Conservation (phyloP, 2,888 invertebrate genomes). For the Pyralis farinalis region DNA sequence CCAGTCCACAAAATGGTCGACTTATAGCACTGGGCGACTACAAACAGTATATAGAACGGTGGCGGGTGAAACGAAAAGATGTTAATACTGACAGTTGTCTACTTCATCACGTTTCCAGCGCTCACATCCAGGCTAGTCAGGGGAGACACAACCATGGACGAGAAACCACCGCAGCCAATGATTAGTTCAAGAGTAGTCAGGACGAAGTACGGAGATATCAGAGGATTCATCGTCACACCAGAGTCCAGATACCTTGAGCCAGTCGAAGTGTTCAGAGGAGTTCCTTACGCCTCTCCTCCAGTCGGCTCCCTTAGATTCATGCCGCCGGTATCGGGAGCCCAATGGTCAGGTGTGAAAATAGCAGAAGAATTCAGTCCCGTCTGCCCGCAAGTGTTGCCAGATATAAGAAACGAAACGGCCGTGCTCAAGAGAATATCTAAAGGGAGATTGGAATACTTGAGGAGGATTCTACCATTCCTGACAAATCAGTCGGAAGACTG, state of each 20-base stretch:
- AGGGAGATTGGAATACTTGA: conserved; percentile 93
- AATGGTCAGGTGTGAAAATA: conserved; percentile 94
- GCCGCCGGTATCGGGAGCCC: conserved; percentile 96
- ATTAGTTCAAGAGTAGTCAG: conserved; percentile 91
- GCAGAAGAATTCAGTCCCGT: conserved; percentile 94
- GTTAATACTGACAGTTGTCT: conserved; percentile 64
- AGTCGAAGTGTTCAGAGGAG: conserved; percentile 95
- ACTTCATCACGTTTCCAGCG: conserved; percentile 75
- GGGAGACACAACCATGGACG: conserved; percentile 75
- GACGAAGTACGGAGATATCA: conserved; percentile 93
- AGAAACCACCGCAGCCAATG: conserved; percentile 65
- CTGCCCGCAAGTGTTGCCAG: conserved; percentile 95
- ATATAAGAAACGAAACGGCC: conserved; percentile 91
- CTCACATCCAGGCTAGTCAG: conserved; percentile 64
- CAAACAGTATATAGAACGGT: conserved; percentile 50
- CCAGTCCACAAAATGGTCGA: conserved; percentile 58
- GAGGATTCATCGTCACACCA: conserved; percentile 91
- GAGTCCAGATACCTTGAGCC: conserved; percentile 91
- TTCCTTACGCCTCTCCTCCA: conserved; percentile 97
- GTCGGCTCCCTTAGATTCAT: conserved; percentile 94
- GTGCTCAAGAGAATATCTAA: conserved; percentile 92
- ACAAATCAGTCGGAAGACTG: conserved; percentile 98
- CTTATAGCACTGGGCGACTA: conserved; percentile 61
- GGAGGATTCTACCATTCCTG: conserved; percentile 92
- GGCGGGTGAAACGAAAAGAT: conserved; percentile 66